These are phyloP conservation scores for Sebastes kiyomatsui DNA, from an alignment of 2,797 vertebrate genomes.

Conservation along the genomic window DNA sequence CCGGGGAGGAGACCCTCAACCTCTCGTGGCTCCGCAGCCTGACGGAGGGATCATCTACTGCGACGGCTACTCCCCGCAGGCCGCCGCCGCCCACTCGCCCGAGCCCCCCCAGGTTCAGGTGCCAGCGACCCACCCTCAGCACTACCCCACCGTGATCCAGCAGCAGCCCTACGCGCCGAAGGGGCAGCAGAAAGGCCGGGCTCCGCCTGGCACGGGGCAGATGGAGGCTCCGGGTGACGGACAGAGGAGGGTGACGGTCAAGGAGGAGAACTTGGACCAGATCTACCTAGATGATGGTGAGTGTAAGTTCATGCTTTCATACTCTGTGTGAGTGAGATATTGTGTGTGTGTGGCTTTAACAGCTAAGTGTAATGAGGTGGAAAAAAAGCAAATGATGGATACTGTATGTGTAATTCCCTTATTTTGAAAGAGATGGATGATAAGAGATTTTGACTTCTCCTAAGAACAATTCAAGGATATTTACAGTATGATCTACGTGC, in stretches of 20 bases:
- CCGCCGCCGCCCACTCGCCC: slow-evolving; percentile 67
- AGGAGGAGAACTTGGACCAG: slow-evolving; percentile 98
- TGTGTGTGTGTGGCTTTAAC: not conserved
- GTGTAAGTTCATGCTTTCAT: slow-evolving; percentile 77
- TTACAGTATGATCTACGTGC: slow-evolving; percentile 57
- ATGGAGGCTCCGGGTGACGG: slow-evolving; percentile 78
- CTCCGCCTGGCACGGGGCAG: slow-evolving; percentile 67
- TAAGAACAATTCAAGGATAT: slow-evolving; percentile 79
- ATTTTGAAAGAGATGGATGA: slow-evolving; percentile 35
- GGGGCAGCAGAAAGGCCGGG: slow-evolving; percentile 60
- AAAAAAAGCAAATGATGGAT: slow-evolving; percentile 28
- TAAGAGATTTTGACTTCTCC: slow-evolving; percentile 43
- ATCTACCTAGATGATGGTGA: slow-evolving; percentile 99
- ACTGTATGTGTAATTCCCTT: not conserved
- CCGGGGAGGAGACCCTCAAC: slow-evolving; percentile 83
- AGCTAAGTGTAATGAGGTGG: not conserved
- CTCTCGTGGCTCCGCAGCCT: slow-evolving; percentile 41
- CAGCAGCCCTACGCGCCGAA: slow-evolving; percentile 86
- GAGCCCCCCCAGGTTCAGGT: slow-evolving; percentile 70
- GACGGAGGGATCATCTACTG: slow-evolving; percentile 90
- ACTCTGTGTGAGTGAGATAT: slow-evolving; percentile 33
- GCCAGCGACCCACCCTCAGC: slow-evolving; percentile 65
- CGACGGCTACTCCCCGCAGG: slow-evolving; percentile 84
- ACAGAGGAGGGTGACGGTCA: slow-evolving; percentile 92
- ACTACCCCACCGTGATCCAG: slow-evolving; percentile 94